A percentile compares a stretch with the other conserved stretches of the same genome.
Evolutionary conservation across 2,888 invertebrate genomes (phyloP).

Genomic region (Galeopsomyia nigrocyanea): DNA sequence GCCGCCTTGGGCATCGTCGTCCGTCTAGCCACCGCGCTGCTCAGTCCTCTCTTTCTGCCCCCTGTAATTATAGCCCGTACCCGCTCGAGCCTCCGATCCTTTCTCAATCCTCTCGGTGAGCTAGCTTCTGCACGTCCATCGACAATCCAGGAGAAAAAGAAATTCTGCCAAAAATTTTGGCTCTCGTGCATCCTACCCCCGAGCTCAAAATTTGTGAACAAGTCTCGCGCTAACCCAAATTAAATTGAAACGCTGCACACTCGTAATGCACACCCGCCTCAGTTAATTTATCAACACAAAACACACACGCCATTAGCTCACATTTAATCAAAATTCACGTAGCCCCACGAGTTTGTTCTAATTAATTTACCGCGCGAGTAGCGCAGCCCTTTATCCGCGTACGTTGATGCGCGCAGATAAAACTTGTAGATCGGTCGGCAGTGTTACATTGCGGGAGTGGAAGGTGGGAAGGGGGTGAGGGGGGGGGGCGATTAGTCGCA

Average conservation of each 20-base stretch:
- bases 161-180: too few relatives aligned
- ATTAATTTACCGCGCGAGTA: not conserved
- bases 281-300: too few relatives aligned
- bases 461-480: too few relatives aligned
- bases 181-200: not conserved
- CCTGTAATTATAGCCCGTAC: constrained; percentile 34
- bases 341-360: not conserved
- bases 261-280: too few relatives aligned
- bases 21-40: constrained; percentile 35
- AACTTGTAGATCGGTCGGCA: too few relatives aligned
- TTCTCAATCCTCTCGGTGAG: constrained; percentile 20
- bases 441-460: too few relatives aligned
- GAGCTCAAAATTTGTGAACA: too few relatives aligned
- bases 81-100: constrained; percentile 28
- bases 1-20: not conserved
- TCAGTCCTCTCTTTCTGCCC: not conserved
- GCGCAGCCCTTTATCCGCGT: not conserved
- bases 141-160: not conserved
- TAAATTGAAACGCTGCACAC: too few relatives aligned
- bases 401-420: too few relatives aligned
- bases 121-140: not conserved
- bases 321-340: not conserved
- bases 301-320: too few relatives aligned
- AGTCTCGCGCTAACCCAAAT: too few relatives aligned
- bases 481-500: constrained; percentile 46